Base-by-base conservation (phyloP, 2,888 invertebrate genomes). In the Schizaphis graminum region DNA sequence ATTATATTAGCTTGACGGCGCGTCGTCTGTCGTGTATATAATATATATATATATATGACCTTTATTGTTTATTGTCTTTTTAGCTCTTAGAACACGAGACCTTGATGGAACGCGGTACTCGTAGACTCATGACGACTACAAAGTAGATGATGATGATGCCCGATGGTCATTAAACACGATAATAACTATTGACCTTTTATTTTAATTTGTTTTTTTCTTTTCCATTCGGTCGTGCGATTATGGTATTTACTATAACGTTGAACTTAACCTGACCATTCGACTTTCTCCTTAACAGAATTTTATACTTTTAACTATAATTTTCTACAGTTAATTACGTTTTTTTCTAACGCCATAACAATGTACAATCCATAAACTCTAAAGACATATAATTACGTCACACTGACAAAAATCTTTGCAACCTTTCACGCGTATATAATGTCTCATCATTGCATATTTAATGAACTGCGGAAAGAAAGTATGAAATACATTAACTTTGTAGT, bases 1-100 rank as follows among this genome's bases (percentile, higher is more conserved):
- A 53, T 88, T n/a, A 35, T 77, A 35, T 77, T 35, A 53, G 87
- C 53, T 88, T 24, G 57, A 35, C 88, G 56, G 24, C 11, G 24
- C 35, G 10, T 26, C 57, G 28, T 26, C 57, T 26, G 89, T 47
- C 47, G 61, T 44, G 28, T 49, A 44, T 41, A 3, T 41, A 41
- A 3, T 44, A 44, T 44, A 44, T 3, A 44, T 49, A 49, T 49
- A 49, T 49, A 49, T n/a, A 47, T 47, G 61, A 67, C 47, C 44
- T 90, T 61, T 61, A 61, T 90, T 90, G 90, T 90, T 61, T 67
- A 90, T 67, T 24, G 61, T 67, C n/a, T 47, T 47, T 90, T n/a
- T 28, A 47, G 44, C n/a, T 57, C 61, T 47, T 90, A 41, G 35
- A 89, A 89, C 56, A 1, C 41, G 26, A n/a, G 21, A 67, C 61